Evolutionary conservation across 1,140 invertebrate genomes (phyloP).

Genomic region (Drosophila yakuba): DNA sequence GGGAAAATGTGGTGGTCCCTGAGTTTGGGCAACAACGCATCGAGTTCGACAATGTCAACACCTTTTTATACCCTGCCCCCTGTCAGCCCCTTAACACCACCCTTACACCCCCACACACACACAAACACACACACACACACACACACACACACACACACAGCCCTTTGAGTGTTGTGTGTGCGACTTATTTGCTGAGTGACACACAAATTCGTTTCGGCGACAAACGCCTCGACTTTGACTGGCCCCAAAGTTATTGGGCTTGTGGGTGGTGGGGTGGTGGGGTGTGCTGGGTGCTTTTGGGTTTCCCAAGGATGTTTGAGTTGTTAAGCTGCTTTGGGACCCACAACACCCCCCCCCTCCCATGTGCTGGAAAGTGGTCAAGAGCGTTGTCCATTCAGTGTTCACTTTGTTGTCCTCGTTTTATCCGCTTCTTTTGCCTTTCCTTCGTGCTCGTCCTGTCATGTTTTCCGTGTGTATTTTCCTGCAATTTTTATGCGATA

Average conservation of each 20-base stretch:
- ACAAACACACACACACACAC: too few species aligned
- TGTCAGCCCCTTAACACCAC: background rate
- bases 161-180: constrained; percentile 8
- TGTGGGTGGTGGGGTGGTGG: constrained; percentile 14
- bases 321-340: constrained; percentile 70
- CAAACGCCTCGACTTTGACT: constrained; percentile 40
- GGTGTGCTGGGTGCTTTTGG: background rate
- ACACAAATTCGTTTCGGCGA: constrained; percentile 72
- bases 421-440: constrained; percentile 5
- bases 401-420: constrained; percentile 37
- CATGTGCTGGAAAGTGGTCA: constrained; percentile 56
- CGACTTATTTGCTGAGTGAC: constrained; percentile 68
- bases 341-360: background rate
- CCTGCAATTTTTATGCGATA: constrained; percentile 66
- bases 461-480: constrained; percentile 41
- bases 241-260: constrained; percentile 55
- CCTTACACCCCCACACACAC: background rate
- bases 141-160: too few species aligned
- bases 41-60: constrained; percentile 45
- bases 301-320: constrained; percentile 63
- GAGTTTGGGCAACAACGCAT: constrained; percentile 15
- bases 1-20: constrained; percentile 1
- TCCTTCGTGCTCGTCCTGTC: constrained; percentile 29
- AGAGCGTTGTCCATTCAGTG: constrained; percentile 56
- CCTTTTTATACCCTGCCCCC: background rate